phyloP scores from a whole-genome alignment of 2,888 invertebrate species.

The Drosophila prostipennis region DNA sequence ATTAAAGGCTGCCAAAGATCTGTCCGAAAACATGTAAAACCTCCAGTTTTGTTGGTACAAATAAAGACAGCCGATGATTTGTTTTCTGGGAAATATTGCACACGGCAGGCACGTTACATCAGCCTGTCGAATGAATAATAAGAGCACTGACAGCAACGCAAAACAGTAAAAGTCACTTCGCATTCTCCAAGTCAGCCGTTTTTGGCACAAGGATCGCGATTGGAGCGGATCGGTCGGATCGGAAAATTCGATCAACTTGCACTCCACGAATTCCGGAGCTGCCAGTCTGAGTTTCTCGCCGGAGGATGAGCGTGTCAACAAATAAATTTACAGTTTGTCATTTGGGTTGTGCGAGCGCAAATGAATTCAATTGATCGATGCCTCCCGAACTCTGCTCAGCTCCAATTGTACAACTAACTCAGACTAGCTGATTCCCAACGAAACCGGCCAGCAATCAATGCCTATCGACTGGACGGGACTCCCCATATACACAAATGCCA shows the following conservation, averaged over 20 bases:
- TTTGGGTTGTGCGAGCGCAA: slow-evolving; percentile 33
- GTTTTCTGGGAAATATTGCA: slow-evolving; percentile 49
- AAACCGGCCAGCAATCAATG: slow-evolving; percentile 64
- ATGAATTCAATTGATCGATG: slow-evolving; percentile 63
- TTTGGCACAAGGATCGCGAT: slow-evolving; percentile 29
- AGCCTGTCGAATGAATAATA: slow-evolving; percentile 41
- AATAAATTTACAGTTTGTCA: slow-evolving; percentile 50
- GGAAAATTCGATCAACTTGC: slow-evolving; percentile 38
- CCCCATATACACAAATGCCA: slow-evolving; percentile 8
- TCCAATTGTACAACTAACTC: slow-evolving; percentile 65
- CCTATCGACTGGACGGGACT: slow-evolving; percentile 27
- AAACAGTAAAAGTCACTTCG: slow-evolving; percentile 23
- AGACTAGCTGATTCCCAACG: slow-evolving; percentile 68
- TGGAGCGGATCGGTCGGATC: not conserved
- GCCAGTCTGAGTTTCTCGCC: slow-evolving; percentile 28
- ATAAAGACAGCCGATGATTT: slow-evolving; percentile 45
- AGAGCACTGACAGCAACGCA: slow-evolving; percentile 11
- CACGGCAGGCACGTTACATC: slow-evolving; percentile 61
- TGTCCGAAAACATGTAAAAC: slow-evolving; percentile 43
- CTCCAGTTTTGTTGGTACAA: slow-evolving; percentile 38
- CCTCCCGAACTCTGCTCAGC: slow-evolving; percentile 16
- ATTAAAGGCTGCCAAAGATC: slow-evolving; percentile 59
- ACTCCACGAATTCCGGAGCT: slow-evolving; percentile 25
- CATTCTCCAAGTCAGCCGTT: slow-evolving; percentile 43
- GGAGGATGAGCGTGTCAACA: slow-evolving; percentile 31